A percentile compares a stretch with the other conserved stretches of the same genome.
phyloP scores from a whole-genome alignment of 2,888 invertebrate species.

The Acanthosepion pharaonis region DNA sequence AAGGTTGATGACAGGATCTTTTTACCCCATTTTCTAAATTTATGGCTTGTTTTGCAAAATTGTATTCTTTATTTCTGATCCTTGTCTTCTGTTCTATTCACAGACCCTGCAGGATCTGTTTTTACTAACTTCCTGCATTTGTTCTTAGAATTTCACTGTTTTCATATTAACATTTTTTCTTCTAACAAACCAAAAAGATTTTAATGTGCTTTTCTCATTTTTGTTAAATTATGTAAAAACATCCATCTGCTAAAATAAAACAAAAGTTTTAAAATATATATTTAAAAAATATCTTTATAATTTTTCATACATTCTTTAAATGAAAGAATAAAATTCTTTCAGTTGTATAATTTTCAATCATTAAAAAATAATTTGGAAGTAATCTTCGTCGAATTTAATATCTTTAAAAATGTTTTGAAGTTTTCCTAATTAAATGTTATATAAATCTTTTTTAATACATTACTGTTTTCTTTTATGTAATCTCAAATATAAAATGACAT shows the following conservation, averaged over 20 bases:
- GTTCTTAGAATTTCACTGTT: background rate
- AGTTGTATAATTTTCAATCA: background rate
- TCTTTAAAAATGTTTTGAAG: no score
- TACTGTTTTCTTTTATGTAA: no score
- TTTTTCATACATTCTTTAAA: background rate
- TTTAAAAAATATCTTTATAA: background rate
- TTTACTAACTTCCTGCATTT: background rate
- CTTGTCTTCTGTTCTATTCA: background rate
- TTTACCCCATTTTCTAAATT: no score
- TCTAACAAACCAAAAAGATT: background rate
- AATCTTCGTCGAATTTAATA: background rate
- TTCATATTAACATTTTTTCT: background rate
- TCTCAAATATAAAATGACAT: no score
- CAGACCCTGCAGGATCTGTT: background rate
- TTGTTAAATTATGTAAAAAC: background rate
- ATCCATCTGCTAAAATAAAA: background rate
- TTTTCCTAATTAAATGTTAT: no score
- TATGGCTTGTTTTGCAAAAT: background rate
- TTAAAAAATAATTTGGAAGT: background rate
- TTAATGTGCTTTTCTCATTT: background rate
- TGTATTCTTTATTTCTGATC: background rate
- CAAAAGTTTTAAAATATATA: background rate
- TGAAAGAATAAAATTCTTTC: no score
- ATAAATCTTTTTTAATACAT: no score
- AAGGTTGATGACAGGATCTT: no score